Evolutionary conservation across 2,888 invertebrate genomes (phyloP), one percentile per base, ranked within the genome.

Genomic region (Odontocolon sp.): DNA sequence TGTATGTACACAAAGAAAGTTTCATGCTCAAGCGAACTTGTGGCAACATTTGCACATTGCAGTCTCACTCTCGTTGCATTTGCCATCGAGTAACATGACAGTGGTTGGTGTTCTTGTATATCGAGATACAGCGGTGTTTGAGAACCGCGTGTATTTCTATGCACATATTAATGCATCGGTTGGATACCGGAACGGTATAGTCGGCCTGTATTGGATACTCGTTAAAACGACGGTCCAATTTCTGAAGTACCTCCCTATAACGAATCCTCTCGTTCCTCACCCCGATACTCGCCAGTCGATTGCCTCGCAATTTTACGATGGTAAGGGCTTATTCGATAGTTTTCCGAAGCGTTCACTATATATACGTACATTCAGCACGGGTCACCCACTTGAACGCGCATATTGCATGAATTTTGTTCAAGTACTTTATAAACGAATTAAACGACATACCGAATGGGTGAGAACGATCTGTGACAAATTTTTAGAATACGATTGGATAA

Each of bases 211-310:
- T 59, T 11, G 52, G 45, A 28, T 57, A 33, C 33, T 57, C 56
- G 57, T 57, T 68, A 36, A 45, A 67, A 33, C 45, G 3, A n/a
- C 14, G 5, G 45, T 14, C 16, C 52, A 50, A 64, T 50, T 50
- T 23, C 64, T 38, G 2, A 16, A 50, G 50, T 36, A 23, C 47
- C 47, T 8, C 11, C 16, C 18, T 8, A 21, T n/a, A 66, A 26
- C 42, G 4, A 31, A 42, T 14, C 36, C 21, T 42, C 16, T 28
- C 18, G 9, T 2, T 2, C 14, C 14, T 40, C n/a, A 42, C 16
- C 26, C 28, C 28, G 14, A 8, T 16, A 11, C 16, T 16, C 31
- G 28, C 50, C 16, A 66, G 28, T 66, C 54, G 21, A 67, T 56
- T 42, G 28, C 36, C 16, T 50, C 64, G 9, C 11, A 23, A 14